A percentile compares a stretch with the other conserved stretches of the same genome.
Conservation (phyloP, 2,888 invertebrate genomes). For the Xestia rhomboidea region DNA sequence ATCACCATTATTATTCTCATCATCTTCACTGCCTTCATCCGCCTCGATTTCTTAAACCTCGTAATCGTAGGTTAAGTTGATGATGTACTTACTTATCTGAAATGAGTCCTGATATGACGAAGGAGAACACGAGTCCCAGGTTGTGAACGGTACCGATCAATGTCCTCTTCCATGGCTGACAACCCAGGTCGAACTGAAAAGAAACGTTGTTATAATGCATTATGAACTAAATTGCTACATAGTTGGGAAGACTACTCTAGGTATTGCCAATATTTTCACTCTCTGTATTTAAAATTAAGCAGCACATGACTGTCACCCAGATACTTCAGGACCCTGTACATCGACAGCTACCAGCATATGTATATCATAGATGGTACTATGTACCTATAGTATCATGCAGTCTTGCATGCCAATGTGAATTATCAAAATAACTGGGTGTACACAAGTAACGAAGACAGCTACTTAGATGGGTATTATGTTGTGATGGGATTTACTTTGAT, state of each 20-base stretch:
- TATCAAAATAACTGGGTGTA: neutral
- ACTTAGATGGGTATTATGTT: neutral
- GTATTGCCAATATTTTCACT: neutral
- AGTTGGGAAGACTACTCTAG: neutral
- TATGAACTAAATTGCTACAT: neutral
- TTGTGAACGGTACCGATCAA: conserved; percentile 94
- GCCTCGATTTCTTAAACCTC: neutral
- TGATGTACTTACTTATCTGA: conserved; percentile 92
- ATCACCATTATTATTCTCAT: neutral
- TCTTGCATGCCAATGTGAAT: conserved; percentile 13
- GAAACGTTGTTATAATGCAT: neutral
- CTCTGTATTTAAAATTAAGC: neutral
- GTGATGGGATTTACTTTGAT: neutral
- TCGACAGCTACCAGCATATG: neutral
- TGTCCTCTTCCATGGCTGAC: conserved; percentile 93
- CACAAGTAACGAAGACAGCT: neutral
- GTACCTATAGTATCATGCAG: neutral
- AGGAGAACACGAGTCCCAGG: conserved; percentile 93
- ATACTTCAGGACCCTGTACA: neutral
- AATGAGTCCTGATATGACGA: conserved; percentile 92
- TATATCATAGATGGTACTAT: neutral
- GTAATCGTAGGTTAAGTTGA: neutral
- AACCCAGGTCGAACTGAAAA: conserved; percentile 92
- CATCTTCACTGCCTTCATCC: neutral
- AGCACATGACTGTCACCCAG: neutral